Conservation (phyloP, 2,797 vertebrate genomes). For the Eospalax fontanierii region DNA sequence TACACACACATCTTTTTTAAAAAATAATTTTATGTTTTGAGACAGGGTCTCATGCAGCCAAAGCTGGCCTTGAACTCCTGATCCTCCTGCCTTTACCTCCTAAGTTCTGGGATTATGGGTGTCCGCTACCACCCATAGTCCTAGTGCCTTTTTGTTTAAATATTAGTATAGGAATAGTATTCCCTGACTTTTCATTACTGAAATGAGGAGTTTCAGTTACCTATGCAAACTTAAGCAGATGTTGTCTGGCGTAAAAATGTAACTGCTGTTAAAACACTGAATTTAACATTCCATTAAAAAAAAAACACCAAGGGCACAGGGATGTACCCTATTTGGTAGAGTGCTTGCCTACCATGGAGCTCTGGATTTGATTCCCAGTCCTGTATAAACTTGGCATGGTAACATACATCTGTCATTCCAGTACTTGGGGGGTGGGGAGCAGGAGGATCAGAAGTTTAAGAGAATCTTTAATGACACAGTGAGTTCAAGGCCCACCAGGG, state of each 20-base stretch:
- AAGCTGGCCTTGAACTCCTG: not conserved
- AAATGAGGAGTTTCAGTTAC: conserved; percentile 36
- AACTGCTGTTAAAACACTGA: not conserved
- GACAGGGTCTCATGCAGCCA: not conserved
- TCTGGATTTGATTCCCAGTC: no score
- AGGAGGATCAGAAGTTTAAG: not conserved
- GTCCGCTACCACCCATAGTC: not conserved
- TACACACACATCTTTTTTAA: no score
- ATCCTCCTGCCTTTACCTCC: not conserved
- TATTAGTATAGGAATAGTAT: conserved; percentile 43
- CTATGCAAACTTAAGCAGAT: not conserved
- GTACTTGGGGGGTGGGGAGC: no score
- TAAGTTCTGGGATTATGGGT: not conserved
- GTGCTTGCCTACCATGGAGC: no score
- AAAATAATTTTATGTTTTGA: not conserved
- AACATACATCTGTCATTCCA: no score
- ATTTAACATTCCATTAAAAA: not conserved
- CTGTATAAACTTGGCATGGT: no score
- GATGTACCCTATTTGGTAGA: no score
- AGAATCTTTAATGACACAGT: not conserved
- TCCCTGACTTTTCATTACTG: conserved; percentile 20
- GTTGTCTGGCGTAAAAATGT: not conserved
- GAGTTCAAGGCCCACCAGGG: not conserved
- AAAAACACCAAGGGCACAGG: no score
- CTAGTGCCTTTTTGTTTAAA: not conserved